These are phyloP conservation scores for Meta bourneti DNA, from an alignment of 2,888 invertebrate genomes.

Conservation along the genomic window DNA sequence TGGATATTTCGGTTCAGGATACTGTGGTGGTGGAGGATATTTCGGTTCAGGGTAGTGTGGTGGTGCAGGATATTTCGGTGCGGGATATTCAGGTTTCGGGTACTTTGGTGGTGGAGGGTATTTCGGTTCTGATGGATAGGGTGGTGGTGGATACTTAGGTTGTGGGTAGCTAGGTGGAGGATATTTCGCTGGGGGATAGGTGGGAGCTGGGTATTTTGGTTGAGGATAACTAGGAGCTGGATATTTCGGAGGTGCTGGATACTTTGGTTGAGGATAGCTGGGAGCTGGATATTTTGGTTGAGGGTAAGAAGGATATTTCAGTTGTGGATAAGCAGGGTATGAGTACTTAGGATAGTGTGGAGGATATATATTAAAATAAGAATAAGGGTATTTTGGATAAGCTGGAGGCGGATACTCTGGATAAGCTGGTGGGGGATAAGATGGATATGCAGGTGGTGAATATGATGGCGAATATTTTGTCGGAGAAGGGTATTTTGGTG, in stretches of 20 bases:
- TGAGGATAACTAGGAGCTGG: constrained; percentile 50
- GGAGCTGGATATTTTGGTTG: constrained; percentile 41
- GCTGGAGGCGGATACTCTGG: constrained; percentile 49
- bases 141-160: constrained; percentile 39
- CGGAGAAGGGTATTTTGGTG: constrained; percentile 42
- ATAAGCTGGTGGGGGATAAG: constrained; percentile 30
- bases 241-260: constrained; percentile 61
- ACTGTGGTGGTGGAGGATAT: constrained; percentile 27
- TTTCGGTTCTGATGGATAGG: neutral
- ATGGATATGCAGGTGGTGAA: constrained; percentile 28
- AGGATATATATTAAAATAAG: neutral
- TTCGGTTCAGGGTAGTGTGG: constrained; percentile 10
- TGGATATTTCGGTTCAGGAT: constrained; percentile 32
- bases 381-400: constrained; percentile 38
- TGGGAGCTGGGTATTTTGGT: constrained; percentile 49
- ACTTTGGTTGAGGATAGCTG: constrained; percentile 46
- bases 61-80: neutral
- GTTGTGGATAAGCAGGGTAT: constrained; percentile 62
- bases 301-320: constrained; percentile 47
- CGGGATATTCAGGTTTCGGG: constrained; percentile 18
- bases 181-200: constrained; percentile 42
- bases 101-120: constrained; percentile 21
- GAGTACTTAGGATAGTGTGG: constrained; percentile 45
- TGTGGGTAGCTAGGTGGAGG: constrained; percentile 38
- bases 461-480: constrained; percentile 46